These are phyloP conservation scores for Podiceps cristatus DNA, from an alignment of 2,113 vertebrate genomes.

Conservation along the genomic window DNA sequence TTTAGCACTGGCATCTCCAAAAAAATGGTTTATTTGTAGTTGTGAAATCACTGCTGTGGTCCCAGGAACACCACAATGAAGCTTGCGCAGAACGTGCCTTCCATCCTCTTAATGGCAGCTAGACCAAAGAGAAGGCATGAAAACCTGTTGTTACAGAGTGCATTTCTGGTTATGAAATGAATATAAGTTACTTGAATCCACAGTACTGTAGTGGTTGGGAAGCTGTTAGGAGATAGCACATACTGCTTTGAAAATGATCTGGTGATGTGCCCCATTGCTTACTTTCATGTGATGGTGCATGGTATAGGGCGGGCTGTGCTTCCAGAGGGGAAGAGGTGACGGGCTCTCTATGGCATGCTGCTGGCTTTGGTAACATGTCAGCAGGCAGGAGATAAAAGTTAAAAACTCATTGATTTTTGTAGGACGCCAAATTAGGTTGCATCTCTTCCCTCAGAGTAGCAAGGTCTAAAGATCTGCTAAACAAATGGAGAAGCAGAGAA, in stretches of 20 bases:
- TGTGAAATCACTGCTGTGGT: neutral
- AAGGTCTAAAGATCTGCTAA: neutral
- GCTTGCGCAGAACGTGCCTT: accelerated
- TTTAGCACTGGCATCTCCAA: neutral
- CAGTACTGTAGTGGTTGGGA: neutral
- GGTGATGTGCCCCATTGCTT: neutral
- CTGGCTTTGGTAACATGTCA: neutral
- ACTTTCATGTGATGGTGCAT: accelerated
- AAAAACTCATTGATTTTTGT: neutral
- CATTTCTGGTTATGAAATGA: neutral
- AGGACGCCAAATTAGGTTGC: neutral
- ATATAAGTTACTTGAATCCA: neutral
- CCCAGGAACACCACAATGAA: neutral
- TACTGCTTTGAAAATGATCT: neutral
- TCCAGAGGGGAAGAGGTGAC: neutral
- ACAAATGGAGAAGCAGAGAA: neutral
- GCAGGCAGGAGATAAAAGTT: neutral
- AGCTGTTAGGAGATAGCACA: neutral
- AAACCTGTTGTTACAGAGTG: neutral
- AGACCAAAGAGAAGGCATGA: neutral
- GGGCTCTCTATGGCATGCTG: neutral
- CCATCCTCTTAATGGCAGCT: neutral
- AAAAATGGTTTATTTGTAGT: neutral
- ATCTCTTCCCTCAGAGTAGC: neutral
- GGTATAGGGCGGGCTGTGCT: neutral